phyloP scores from a whole-genome alignment of 2,113 vertebrate species.

The Clarias magur region DNA sequence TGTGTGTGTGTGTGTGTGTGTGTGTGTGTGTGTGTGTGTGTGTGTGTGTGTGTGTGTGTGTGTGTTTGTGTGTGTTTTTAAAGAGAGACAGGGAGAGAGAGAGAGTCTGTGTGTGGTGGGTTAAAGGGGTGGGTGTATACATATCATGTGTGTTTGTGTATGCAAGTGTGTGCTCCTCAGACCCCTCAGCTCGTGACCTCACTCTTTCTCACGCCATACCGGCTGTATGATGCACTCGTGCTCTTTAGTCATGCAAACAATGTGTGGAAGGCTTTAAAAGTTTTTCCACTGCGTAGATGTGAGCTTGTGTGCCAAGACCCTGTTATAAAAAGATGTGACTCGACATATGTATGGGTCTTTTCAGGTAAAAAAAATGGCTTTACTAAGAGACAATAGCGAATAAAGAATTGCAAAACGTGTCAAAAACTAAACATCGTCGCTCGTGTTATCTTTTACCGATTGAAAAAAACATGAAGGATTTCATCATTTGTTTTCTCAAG shows the following conservation, averaged over 20 bases:
- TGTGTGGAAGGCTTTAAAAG: constrained; percentile 21
- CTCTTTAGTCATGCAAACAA: constrained; percentile 41
- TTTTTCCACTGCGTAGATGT: constrained; percentile 27
- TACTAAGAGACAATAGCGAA: neutral
- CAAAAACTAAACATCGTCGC: neutral
- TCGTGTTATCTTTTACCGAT: neutral
- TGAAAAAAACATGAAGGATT: neutral
- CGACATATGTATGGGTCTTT: neutral
- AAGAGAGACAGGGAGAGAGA: neutral
- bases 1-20: too few species aligned
- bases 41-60: too few species aligned
- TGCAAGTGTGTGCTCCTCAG: constrained; percentile 41
- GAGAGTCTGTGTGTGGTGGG: neutral
- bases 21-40: too few species aligned
- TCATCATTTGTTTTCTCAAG: neutral
- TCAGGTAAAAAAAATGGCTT: constrained; percentile 13
- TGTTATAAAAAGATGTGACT: constrained; percentile 11
- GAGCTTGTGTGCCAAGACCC: constrained; percentile 5
- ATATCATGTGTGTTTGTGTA: constrained; percentile 16
- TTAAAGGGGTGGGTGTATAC: neutral
- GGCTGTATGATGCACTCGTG: constrained; percentile 43
- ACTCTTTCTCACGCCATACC: constrained; percentile 44
- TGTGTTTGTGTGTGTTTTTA: too few species aligned
- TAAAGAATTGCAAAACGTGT: too few species aligned
- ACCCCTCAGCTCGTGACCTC: constrained; percentile 58